Evolutionary conservation across 1,140 invertebrate genomes (phyloP), one percentile per base, ranked within the genome.

Genomic region (Cyclina sinensis): DNA sequence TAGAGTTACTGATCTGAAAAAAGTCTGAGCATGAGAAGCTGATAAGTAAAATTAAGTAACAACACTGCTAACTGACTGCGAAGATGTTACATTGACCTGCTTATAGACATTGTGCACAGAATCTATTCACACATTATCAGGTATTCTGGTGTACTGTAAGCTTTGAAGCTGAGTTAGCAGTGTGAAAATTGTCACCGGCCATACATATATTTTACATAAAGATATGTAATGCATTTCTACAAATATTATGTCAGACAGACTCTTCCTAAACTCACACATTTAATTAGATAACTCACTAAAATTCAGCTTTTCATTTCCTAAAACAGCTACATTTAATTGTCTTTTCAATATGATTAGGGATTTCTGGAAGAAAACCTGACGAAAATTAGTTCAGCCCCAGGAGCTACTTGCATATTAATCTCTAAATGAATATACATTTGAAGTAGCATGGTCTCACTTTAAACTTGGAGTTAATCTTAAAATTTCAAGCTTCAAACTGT

Each of bases 291-390:
- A 70, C 65, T 70, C 32, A 14, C 32, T 18, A 37, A 70, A 18
- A 37, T 70, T 39, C 65, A 35, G 65, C 65, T 70, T 70, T 70
- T 70, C 65, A 70, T 70, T 70, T 37, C 65, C 32, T 70, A 70
- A 70, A 70, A 70, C 65, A 70, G 65, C 30, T 70, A 70, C 65
- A 37, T 70, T 70, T 70, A 70, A 70, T 70, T 70, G 65, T 70
- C 65, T 70, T 37, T 70, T 70, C 30, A 70, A 70, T 70, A 37
- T 70, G 65, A 70, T 70, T 70, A 70, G 35, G 35, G 32, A 70
- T 70, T 70, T 70, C 65, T 18, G 4, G 12, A 35, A 70, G 35
- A 37, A 70, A 70, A 70, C 14, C 27, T 62, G 24, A 24, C 27
- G 65, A 70, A 35, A 70, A 70, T 70, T 70, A 70, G 65, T 37